Evolutionary conservation across 1,140 invertebrate species (phyloP).

Genomic region (Tetragonula clypearis): DNA sequence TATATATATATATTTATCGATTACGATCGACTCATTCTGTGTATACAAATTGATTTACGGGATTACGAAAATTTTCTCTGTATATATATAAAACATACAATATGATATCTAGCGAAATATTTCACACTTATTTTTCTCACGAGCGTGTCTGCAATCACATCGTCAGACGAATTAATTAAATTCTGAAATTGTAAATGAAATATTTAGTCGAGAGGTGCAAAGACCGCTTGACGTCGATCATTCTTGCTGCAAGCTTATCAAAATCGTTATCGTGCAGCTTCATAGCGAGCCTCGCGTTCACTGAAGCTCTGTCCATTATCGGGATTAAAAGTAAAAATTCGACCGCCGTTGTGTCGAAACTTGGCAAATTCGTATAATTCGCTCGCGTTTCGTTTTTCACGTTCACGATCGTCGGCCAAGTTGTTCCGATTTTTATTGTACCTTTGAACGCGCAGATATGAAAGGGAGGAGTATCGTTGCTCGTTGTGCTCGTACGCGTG

Average conservation of each 20-base stretch:
- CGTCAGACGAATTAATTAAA: background rate
- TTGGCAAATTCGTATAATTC: background rate
- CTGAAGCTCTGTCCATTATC: background rate
- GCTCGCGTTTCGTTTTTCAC: background rate
- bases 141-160: too few relatives aligned
- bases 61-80: too few relatives aligned
- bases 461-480: conserved; percentile 83
- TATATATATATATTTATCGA: background rate
- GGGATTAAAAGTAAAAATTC: background rate
- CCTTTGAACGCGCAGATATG: conserved; percentile 78
- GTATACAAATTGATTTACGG: too few relatives aligned
- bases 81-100: too few relatives aligned
- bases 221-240: too few relatives aligned
- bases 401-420: too few relatives aligned
- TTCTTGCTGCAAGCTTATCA: too few relatives aligned
- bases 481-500: conserved; percentile 83
- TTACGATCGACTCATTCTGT: background rate
- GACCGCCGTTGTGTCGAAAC: background rate
- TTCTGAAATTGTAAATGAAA: background rate
- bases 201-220: too few relatives aligned
- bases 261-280: fast-evolving
- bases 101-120: too few relatives aligned
- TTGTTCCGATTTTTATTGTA: conserved; percentile 22
- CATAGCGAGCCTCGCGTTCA: too few relatives aligned
- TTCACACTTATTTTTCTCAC: too few relatives aligned